Evolutionary conservation across 2,797 vertebrate genomes (phyloP).

Genomic region (Natrix natrix): DNA sequence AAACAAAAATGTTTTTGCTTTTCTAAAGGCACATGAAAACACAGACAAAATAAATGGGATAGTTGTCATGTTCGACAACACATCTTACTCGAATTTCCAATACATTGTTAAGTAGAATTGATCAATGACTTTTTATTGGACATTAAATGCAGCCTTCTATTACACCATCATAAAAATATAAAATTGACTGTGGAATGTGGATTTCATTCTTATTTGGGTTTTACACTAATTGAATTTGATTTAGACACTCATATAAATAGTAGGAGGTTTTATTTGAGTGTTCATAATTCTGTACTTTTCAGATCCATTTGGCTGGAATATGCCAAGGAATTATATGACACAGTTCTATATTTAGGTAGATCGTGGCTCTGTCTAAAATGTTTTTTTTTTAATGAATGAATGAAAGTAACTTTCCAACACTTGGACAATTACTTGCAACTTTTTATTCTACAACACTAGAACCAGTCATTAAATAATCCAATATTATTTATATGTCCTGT

Average conservation of each 20-base stretch:
- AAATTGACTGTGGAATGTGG: neutral
- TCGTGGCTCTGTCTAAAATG: neutral
- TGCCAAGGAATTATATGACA: neutral
- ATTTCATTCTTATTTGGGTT: neutral
- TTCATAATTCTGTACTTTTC: neutral
- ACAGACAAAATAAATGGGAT: neutral
- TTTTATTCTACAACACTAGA: neutral
- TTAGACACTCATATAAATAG: neutral
- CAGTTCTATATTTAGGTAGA: neutral
- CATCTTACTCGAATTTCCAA: conserved; percentile 15
- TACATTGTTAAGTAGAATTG: neutral
- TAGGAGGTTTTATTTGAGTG: neutral
- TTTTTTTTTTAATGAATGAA: neutral
- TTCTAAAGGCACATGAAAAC: neutral
- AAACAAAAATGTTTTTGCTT: neutral
- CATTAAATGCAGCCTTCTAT: conserved; percentile 2
- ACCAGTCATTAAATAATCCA: neutral
- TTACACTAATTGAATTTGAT: neutral
- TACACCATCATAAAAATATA: neutral
- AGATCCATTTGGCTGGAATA: neutral
- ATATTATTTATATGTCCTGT: neutral
- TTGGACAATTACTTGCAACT: neutral
- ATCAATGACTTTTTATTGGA: neutral
- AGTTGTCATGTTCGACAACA: neutral
- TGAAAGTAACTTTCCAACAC: neutral